Conservation (phyloP, 2,888 invertebrate species). For the Scelioninae gen. 2 region DNA sequence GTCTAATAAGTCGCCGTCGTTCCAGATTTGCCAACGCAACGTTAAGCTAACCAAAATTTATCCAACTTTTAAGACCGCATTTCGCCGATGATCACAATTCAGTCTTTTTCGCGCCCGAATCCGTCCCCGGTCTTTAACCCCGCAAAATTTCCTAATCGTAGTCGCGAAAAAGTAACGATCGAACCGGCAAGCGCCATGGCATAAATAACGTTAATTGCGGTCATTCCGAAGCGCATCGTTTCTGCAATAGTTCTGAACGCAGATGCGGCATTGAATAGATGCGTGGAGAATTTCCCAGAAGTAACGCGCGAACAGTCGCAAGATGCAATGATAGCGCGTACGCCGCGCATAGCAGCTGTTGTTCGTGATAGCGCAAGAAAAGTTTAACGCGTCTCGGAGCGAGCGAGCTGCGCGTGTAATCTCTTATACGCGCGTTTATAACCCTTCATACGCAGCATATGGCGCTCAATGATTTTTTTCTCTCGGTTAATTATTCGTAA, state of each 20-base stretch:
- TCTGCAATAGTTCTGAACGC: conserved; percentile 42
- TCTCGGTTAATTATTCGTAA: conserved; percentile 70
- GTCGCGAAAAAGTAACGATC: too few relatives aligned
- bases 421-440: conserved; percentile 64
- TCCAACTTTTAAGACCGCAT: too few relatives aligned
- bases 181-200: conserved; percentile 21
- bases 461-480: conserved; percentile 71
- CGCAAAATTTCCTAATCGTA: too few relatives aligned
- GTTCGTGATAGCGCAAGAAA: conserved; percentile 70
- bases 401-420: conserved; percentile 63
- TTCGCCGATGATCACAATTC: too few relatives aligned
- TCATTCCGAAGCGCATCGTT: conserved; percentile 39
- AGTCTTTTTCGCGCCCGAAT: too few relatives aligned
- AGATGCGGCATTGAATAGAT: conserved; percentile 52
- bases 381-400: conserved; percentile 66
- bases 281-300: conserved; percentile 55
- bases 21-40: too few relatives aligned
- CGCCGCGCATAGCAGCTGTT: conserved; percentile 74
- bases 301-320: conserved; percentile 35
- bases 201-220: conserved; percentile 50
- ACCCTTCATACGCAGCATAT: conserved; percentile 70
- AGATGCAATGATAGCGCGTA: conserved; percentile 65
- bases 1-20: too few relatives aligned
- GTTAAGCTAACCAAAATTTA: too few relatives aligned
- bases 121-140: too few relatives aligned